Evolutionary conservation across 2,797 vertebrate species (phyloP), one percentile per base, ranked within the genome.

Genomic region (Vespertilio murinus): DNA sequence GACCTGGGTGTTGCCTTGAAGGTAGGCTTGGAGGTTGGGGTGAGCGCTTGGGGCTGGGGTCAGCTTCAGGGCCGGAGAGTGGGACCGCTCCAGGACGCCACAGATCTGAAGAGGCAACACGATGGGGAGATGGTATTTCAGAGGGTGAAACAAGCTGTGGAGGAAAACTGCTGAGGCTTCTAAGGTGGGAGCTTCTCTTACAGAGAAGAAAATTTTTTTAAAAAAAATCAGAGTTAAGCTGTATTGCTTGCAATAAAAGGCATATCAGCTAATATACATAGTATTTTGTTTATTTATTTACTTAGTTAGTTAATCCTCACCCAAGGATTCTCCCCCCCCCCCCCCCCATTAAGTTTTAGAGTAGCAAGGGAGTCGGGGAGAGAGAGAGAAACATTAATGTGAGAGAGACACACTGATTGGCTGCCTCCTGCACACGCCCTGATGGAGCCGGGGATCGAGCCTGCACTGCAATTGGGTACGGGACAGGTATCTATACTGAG

Each of bases 1-100:
- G 0, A 98, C 98, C 90, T 98, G 11, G 0, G 95, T 17, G 96
- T 99, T 99, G 95, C 98, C 99, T 97, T 98, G 98, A 79, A 91
- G 33, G 75, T 99, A 99, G 89, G 99, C 96, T 5, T 88, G 96
- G 88, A 99, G 16, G 69, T 98, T 83, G 38, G 97, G 73, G 94
- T 98, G 98, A 20, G 97, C 97, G 96, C 98, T 98, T 7, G 97
- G 97, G 86, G 98, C 92, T 1, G 97, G 98, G 75, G 95, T 96
- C 65, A 99, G 98, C 12, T 97, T 94, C 70, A 99, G 98, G 77
- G 96, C 17, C 0, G 99, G 99, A 30, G 94, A 94, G 1, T 95
- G 97, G 9, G 98, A 98, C 49, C 96, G 97, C 94, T 99, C 99
- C 98, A 99, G 97, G 1, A 96, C 98, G 35, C 64, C 98, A 94